A percentile compares a stretch with the other conserved stretches of the same genome.
Evolutionary conservation across 1,140 invertebrate genomes (phyloP).

Genomic region (Holcopasites calliopsidis): DNA sequence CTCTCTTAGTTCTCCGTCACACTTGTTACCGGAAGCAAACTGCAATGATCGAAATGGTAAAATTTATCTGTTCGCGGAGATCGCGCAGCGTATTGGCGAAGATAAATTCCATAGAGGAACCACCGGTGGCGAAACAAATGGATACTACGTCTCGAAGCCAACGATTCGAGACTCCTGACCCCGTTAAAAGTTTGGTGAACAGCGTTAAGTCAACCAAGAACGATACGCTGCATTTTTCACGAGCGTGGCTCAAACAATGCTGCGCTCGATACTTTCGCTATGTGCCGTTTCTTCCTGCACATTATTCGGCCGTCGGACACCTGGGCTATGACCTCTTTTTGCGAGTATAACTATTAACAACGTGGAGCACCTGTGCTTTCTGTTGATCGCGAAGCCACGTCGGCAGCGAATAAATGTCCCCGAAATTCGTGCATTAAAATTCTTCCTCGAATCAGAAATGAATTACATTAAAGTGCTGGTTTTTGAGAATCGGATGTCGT

Average conservation of each 20-base stretch:
- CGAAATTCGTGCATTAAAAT: not conserved
- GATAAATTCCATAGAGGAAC: not conserved
- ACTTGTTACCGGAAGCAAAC: not conserved
- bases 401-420: not conserved
- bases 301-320: conserved; percentile 48
- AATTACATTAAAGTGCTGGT: too few species aligned
- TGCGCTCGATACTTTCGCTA: not conserved
- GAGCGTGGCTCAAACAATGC: not conserved
- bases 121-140: not conserved
- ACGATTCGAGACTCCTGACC: conserved; percentile 20
- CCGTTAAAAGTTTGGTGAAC: not conserved
- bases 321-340: conserved; percentile 52
- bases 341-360: conserved; percentile 31
- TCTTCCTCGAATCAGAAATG: too few species aligned
- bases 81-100: not conserved
- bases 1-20: not conserved
- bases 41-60: not conserved
- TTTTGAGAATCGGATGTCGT: too few species aligned
- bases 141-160: conserved; percentile 1
- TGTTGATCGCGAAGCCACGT: not conserved
- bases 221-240: conserved; percentile 15
- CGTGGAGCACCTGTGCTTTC: not conserved
- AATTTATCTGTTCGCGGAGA: not conserved
- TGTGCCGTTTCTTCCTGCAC: not conserved
- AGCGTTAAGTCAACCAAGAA: conserved; percentile 9